phyloP scores from a whole-genome alignment of 2,888 invertebrate species.

The Chloroclysta siterata region DNA sequence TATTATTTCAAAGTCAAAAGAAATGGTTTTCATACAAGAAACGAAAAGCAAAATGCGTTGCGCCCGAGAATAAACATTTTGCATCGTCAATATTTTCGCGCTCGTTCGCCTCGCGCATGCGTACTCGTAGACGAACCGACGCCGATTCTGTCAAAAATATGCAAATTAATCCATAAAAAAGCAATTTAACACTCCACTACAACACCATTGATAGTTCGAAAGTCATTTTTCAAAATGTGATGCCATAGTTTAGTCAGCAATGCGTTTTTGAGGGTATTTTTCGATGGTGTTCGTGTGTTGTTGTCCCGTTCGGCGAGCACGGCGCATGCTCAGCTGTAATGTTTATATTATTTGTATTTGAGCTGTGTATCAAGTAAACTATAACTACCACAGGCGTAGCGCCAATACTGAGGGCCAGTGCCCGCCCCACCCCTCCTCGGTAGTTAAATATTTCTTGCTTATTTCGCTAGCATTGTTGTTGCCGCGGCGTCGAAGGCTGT shows the following conservation, averaged over 20 bases:
- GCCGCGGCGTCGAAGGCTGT: slow-evolving; percentile 80
- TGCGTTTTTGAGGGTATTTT: slow-evolving; percentile 40
- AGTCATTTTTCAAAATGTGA: slow-evolving; percentile 48
- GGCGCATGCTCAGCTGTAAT: slow-evolving; percentile 82
- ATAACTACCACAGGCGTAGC: slow-evolving; percentile 85
- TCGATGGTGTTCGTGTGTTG: slow-evolving; percentile 43
- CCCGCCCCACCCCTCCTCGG: slow-evolving; percentile 80
- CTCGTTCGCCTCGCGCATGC: slow-evolving; percentile 68
- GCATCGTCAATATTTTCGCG: slow-evolving; percentile 80
- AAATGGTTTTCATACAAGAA: not conserved
- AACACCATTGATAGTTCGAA: slow-evolving; percentile 57
- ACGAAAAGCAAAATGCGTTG: slow-evolving; percentile 54
- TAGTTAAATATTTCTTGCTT: slow-evolving; percentile 86
- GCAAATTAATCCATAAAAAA: slow-evolving; percentile 82
- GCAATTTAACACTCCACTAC: slow-evolving; percentile 66
- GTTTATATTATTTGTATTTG: slow-evolving; percentile 86
- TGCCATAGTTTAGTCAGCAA: slow-evolving; percentile 41
- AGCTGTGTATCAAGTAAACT: slow-evolving; percentile 86
- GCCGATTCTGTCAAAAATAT: slow-evolving; percentile 80
- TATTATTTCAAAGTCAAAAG: not conserved
- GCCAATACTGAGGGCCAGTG: slow-evolving; percentile 83
- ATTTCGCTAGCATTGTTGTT: slow-evolving; percentile 86
- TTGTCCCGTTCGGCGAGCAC: slow-evolving; percentile 70
- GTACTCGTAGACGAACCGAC: slow-evolving; percentile 50
- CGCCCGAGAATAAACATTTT: slow-evolving; percentile 80